Evolutionary conservation across 2,888 invertebrate genomes (phyloP).

Genomic region (Gymnosoma rotundatum): DNA sequence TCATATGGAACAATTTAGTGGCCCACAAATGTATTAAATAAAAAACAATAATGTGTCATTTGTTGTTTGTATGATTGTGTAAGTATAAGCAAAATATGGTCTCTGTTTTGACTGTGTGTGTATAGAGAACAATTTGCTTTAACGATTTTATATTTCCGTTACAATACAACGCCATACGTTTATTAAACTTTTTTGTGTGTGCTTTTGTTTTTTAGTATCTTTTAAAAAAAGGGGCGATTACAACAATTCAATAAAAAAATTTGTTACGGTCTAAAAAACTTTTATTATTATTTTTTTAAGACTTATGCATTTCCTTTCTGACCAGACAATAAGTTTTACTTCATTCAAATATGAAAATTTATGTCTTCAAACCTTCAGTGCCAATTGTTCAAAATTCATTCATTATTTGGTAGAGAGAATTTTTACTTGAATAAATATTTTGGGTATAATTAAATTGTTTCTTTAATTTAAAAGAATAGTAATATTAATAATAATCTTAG

Average conservation of each 20-base stretch:
- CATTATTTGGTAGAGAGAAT: neutral
- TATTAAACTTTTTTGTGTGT: constrained; percentile 21
- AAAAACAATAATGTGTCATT: constrained; percentile 47
- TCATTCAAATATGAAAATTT: constrained; percentile 61
- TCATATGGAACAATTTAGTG: constrained; percentile 65
- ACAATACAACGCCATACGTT: constrained; percentile 56
- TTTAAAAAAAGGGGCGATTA: constrained; percentile 64
- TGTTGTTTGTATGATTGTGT: constrained; percentile 11
- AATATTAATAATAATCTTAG: too few species aligned
- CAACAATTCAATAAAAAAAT: constrained; percentile 74
- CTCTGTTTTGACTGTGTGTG: constrained; percentile 16
- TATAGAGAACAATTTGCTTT: constrained; percentile 47
- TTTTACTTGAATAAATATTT: neutral
- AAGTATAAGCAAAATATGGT: constrained; percentile 1
- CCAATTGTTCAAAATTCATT: constrained; percentile 21
- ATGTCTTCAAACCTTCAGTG: constrained; percentile 44
- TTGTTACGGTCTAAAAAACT: constrained; percentile 72
- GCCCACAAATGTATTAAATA: constrained; percentile 60
- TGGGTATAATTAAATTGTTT: neutral
- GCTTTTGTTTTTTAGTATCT: constrained; percentile 40
- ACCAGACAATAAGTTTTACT: constrained; percentile 67
- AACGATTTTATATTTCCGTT: constrained; percentile 57
- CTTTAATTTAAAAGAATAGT: neutral
- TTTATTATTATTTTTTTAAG: constrained; percentile 44
- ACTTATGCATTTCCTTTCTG: constrained; percentile 71